Conservation (phyloP, 2,888 invertebrate species). For the Arctia plantaginis region DNA sequence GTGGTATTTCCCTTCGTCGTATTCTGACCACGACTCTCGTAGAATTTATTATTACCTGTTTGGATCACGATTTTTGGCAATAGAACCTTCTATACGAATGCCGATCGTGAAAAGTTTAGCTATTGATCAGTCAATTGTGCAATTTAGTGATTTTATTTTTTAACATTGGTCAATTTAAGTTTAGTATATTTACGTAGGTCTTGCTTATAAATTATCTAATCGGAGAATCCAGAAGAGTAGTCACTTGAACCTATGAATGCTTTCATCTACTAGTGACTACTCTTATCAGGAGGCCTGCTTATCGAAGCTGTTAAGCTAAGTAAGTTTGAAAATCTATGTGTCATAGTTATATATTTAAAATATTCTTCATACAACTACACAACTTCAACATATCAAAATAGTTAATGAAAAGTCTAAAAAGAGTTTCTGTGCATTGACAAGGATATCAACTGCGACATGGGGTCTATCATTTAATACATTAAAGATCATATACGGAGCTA, state of each 20-base stretch:
- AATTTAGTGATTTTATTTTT: not conserved
- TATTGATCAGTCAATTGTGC: not conserved
- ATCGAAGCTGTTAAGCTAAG: not conserved
- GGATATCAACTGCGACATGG: too few relatives aligned
- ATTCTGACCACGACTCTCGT: slow-evolving; percentile 28
- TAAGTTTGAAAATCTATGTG: not conserved
- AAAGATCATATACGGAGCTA: too few relatives aligned
- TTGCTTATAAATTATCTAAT: too few relatives aligned
- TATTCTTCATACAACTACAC: not conserved
- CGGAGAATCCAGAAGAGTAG: too few relatives aligned
- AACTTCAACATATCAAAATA: too few relatives aligned
- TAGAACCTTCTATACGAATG: slow-evolving; percentile 8
- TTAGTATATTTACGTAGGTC: too few relatives aligned
- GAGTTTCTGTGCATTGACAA: too few relatives aligned
- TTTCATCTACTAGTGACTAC: too few relatives aligned
- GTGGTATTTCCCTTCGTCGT: slow-evolving; percentile 31
- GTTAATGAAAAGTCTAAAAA: too few relatives aligned
- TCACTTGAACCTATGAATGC: too few relatives aligned
- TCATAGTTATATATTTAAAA: not conserved
- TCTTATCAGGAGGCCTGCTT: too few relatives aligned
- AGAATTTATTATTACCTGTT: slow-evolving; percentile 42
- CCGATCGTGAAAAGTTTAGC: slow-evolving; percentile 25
- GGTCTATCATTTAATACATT: too few relatives aligned
- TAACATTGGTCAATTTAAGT: not conserved
- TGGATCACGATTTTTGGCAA: slow-evolving; percentile 21